Evolutionary conservation across 92 coral and sea anemone genomes (phyloP), one percentile per base, ranked within the genome.

Genomic region (Palythoa grandiflora): DNA sequence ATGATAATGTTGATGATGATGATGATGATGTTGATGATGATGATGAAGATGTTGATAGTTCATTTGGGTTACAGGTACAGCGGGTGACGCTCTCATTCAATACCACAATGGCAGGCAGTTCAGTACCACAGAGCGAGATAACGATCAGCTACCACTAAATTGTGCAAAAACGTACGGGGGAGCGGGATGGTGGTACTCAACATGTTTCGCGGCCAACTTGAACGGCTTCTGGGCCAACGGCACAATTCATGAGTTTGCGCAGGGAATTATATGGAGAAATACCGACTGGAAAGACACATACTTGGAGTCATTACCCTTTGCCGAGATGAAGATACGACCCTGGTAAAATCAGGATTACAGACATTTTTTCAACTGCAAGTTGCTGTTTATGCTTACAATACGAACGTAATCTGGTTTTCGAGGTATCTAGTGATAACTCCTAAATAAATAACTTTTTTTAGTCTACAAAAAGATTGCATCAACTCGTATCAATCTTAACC

Each of bases 21-120:
- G 16, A 6, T 8, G 61, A 6, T 55, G n/a, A 6, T 55, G 61
- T 11, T 75, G n/a, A 2, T 3, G 16, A 40, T 19, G 6, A 50
- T n/a, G 38, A 17, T 38, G 9, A 9, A 0, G 7, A 15, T n/a
- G 28, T 28, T 28, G 28, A 28, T 75, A 38, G 38, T 19, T 47
- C 15, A 28, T 16, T 35, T 13, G 47, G 11, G n/a, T 35, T 55
- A 11, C 53, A 81, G 86, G 86, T 66, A 81, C 86, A 47, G 86
- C 86, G 9, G 86, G 86, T 9, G 86, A 81, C 60, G 16, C 86
- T 3, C 75, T 81, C 57, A 66, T 48, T 36, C 16, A 13, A 5
- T 81, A 39, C 66, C 86, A 81, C 59, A 47, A 81, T 37, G 86
- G 86, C 8, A 81, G 86, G 50, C 75, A 81, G 86, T 81, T 81